Evolutionary conservation across 2,888 invertebrate genomes (phyloP).

Genomic region (Protula sp.): DNA sequence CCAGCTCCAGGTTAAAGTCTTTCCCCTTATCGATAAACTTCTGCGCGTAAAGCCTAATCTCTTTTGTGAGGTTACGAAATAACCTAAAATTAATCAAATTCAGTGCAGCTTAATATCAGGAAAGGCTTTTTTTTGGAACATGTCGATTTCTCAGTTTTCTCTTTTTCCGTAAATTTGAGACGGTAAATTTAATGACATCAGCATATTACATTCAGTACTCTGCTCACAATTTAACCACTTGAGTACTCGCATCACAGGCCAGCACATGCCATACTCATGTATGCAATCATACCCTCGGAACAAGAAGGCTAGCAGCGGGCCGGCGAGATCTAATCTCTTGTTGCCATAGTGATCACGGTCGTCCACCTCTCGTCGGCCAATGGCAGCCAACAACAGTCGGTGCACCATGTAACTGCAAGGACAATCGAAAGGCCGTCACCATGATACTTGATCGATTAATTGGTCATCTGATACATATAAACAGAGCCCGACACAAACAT

Average conservation of each 20-base stretch:
- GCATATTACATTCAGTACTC: too few relatives aligned
- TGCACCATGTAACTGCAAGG: slow-evolving; percentile 88
- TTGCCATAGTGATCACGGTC: slow-evolving; percentile 99
- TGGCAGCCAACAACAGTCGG: slow-evolving; percentile 82
- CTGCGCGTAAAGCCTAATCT: slow-evolving; percentile 94
- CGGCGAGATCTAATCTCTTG: slow-evolving; percentile 94
- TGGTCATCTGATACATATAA: background rate
- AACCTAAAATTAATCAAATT: slow-evolving; percentile 62
- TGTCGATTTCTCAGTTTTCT: too few relatives aligned
- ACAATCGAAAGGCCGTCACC: background rate
- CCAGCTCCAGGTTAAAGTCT: slow-evolving; percentile 94
- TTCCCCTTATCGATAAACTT: slow-evolving; percentile 98
- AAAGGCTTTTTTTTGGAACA: too few relatives aligned
- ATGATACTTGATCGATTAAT: background rate
- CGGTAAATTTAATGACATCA: too few relatives aligned
- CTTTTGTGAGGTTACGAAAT: slow-evolving; percentile 92
- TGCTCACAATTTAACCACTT: too few relatives aligned
- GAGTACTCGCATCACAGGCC: too few relatives aligned
- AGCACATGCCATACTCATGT: too few relatives aligned
- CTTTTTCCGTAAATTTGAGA: too few relatives aligned
- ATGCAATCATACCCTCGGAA: slow-evolving; percentile 91
- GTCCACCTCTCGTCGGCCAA: slow-evolving; percentile 87
- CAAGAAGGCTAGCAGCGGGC: slow-evolving; percentile 90
- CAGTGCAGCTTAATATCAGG: background rate
- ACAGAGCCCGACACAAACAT: slow-evolving; percentile 2